These are phyloP conservation scores for Lamellibrachia satsuma DNA, from an alignment of 2,888 invertebrate species.

Conservation along the genomic window DNA sequence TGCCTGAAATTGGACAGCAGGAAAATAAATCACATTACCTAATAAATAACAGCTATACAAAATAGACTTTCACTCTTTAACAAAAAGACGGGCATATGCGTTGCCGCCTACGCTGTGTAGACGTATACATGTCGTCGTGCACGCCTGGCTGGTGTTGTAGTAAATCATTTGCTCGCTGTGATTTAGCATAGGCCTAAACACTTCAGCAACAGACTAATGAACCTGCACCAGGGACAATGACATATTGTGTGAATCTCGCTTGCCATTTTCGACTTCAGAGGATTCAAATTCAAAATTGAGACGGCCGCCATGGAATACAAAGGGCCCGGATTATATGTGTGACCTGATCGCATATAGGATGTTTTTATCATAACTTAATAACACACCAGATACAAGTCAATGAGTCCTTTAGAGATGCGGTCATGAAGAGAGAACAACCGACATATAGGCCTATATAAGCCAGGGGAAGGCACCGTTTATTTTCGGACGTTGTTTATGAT, in stretches of 20 bases:
- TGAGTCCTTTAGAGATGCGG: background rate
- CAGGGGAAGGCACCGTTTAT: background rate
- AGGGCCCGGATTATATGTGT: background rate
- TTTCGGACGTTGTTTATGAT: background rate
- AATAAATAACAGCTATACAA: background rate
- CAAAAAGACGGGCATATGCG: background rate
- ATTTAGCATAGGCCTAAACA: background rate
- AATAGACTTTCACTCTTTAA: background rate
- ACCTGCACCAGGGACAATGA: background rate
- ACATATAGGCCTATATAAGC: background rate
- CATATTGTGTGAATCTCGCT: background rate
- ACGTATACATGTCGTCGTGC: background rate
- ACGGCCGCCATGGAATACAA: background rate
- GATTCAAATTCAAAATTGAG: background rate
- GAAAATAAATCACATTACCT: background rate
- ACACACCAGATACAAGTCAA: background rate
- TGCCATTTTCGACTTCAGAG: background rate
- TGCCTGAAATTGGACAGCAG: background rate
- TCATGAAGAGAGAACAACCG: background rate
- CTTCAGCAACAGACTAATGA: background rate
- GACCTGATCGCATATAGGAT: no score
- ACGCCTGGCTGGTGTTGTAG: background rate
- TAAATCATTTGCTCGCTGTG: background rate
- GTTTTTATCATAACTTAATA: no score
- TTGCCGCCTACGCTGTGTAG: background rate